Evolutionary conservation across 2,113 vertebrate genomes (phyloP).

Genomic region (Delphinus delphis): DNA sequence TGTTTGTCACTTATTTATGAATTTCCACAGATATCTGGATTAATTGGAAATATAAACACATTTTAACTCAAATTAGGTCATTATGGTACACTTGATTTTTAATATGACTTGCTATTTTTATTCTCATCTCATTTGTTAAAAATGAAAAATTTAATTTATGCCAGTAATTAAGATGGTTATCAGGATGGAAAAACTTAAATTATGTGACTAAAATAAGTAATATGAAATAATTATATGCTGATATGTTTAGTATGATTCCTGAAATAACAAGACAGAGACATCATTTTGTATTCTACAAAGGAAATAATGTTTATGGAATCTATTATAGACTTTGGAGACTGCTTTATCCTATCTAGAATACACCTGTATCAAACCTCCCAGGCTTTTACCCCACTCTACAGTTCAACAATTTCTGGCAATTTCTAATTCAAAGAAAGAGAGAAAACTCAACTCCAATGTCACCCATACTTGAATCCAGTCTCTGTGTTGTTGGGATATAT

Average conservation of each 20-base stretch:
- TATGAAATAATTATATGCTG: not conserved
- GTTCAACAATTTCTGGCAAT: not conserved
- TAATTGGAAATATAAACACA: slow-evolving; percentile 54
- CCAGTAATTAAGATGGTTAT: slow-evolving; percentile 52
- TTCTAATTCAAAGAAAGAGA: not conserved
- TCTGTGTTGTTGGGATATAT: not conserved
- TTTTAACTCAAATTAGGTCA: slow-evolving; percentile 66
- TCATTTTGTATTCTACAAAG: not conserved
- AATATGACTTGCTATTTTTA: slow-evolving; percentile 43
- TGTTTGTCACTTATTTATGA: not conserved
- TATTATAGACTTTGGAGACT: not conserved
- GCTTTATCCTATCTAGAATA: not conserved
- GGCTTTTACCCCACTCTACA: not conserved
- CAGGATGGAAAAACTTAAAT: slow-evolving; percentile 36
- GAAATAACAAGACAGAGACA: not conserved
- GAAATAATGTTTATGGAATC: not conserved
- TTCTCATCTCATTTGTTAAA: not conserved
- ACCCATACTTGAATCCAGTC: not conserved
- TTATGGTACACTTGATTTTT: slow-evolving; percentile 65
- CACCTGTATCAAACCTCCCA: not conserved
- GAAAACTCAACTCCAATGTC: not conserved
- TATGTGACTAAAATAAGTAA: slow-evolving; percentile 37
- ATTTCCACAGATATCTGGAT: not conserved
- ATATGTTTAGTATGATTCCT: not conserved
- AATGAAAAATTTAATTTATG: not conserved